A percentile compares a stretch with the other conserved stretches of the same genome.
Evolutionary conservation across 2,113 vertebrate species (phyloP).

Genomic region (Sinosuthora webbiana): DNA sequence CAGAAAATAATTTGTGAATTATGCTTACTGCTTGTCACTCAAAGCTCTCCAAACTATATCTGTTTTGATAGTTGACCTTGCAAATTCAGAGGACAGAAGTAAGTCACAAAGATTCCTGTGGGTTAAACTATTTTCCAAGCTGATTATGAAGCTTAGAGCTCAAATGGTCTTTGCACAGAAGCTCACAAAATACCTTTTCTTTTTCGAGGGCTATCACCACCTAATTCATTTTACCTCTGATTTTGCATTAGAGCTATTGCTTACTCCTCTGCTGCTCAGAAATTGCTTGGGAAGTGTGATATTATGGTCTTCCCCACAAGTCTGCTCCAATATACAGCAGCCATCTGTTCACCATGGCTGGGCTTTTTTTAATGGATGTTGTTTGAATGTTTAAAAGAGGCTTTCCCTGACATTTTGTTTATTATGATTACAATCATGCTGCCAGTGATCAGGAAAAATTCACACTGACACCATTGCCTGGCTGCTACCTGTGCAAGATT

Average conservation of each 20-base stretch:
- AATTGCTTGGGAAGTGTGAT: neutral
- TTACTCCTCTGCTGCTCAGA: constrained; percentile 22
- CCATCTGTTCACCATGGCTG: neutral
- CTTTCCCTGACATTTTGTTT: neutral
- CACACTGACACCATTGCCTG: neutral
- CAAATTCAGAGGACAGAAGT: neutral
- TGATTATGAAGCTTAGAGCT: constrained; percentile 54
- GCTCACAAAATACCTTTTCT: constrained; percentile 49
- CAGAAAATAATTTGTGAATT: neutral
- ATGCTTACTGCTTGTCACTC: neutral
- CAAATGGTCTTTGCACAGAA: constrained; percentile 41
- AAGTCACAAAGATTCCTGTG: constrained; percentile 39
- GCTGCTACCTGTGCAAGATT: neutral
- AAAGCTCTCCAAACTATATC: neutral
- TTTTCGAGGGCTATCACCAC: constrained; percentile 32
- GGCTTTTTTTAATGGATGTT: neutral
- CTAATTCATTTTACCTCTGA: constrained; percentile 40
- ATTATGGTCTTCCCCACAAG: neutral
- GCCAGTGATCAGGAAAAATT: neutral
- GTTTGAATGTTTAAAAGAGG: neutral
- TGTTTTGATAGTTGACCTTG: constrained; percentile 31
- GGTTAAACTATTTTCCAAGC: constrained; percentile 61
- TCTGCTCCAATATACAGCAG: neutral
- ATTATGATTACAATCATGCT: neutral
- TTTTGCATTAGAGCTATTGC: constrained; percentile 9